These are phyloP conservation scores for Melipona bicolor DNA, from an alignment of 2,888 invertebrate genomes.

Conservation along the genomic window DNA sequence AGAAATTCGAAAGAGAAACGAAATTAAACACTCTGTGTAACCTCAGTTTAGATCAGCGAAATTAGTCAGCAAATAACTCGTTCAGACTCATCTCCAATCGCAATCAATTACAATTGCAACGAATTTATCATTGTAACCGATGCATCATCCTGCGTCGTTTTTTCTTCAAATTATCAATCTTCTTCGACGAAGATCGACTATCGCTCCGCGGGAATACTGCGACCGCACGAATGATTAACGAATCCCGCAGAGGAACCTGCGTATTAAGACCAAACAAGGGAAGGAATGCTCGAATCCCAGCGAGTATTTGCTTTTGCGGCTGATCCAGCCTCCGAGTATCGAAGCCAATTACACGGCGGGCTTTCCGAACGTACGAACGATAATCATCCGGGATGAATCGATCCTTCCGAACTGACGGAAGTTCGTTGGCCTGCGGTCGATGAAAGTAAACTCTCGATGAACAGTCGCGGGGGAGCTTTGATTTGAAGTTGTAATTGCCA, in stretches of 20 bases:
- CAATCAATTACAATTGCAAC: background rate
- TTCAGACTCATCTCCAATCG: background rate
- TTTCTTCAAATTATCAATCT: background rate
- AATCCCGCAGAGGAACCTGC: background rate
- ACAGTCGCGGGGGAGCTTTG: slow-evolving; percentile 5
- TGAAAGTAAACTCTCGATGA: slow-evolving; percentile 40
- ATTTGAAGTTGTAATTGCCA: slow-evolving; percentile 48
- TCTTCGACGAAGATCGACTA: background rate
- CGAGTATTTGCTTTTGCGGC: slow-evolving; percentile 33
- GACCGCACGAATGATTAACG: background rate
- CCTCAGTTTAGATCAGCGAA: too few species aligned
- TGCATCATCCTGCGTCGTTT: background rate
- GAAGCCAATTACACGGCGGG: slow-evolving; percentile 38
- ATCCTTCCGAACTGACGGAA: slow-evolving; percentile 25
- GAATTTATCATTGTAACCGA: too few species aligned
- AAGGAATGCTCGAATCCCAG: slow-evolving; percentile 2
- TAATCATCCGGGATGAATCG: slow-evolving; percentile 44
- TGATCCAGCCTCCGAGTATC: slow-evolving; percentile 30
- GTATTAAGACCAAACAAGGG: background rate
- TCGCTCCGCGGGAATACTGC: background rate
- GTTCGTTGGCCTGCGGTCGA: slow-evolving; percentile 38
- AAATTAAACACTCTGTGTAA: too few species aligned
- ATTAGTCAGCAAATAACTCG: too few species aligned
- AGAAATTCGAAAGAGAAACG: too few species aligned
- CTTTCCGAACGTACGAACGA: slow-evolving; percentile 34